Evolutionary conservation across 2,113 vertebrate species (phyloP).

Genomic region (Merops nubicus): DNA sequence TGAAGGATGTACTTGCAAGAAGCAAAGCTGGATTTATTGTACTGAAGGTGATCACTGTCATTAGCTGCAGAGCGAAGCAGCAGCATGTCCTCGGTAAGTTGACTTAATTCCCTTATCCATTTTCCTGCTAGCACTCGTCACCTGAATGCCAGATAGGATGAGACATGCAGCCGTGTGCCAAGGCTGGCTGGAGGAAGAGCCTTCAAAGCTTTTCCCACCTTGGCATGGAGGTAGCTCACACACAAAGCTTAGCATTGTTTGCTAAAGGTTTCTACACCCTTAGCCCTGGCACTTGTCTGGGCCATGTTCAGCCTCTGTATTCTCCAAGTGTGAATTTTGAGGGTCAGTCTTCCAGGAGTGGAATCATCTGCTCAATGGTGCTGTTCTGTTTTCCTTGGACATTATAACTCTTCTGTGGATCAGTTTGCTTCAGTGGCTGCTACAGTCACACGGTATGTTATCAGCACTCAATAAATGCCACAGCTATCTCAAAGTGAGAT

Average conservation of each 20-base stretch:
- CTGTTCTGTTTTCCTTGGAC: background rate
- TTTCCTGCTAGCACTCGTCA: background rate
- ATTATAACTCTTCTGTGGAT: background rate
- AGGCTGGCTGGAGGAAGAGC: background rate
- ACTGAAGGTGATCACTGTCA: background rate
- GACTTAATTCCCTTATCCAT: background rate
- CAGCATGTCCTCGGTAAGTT: background rate
- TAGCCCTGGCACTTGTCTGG: background rate
- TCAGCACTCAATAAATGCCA: background rate
- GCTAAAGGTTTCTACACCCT: background rate
- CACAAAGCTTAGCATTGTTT: background rate
- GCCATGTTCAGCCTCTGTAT: background rate
- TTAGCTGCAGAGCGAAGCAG: background rate
- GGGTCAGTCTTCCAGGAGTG: background rate
- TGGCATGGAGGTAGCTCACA: fast-evolving
- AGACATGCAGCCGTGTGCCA: background rate
- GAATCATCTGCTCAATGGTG: background rate
- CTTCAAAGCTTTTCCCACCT: background rate
- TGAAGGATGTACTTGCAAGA: background rate
- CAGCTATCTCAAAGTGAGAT: background rate
- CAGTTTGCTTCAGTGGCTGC: background rate
- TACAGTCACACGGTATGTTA: background rate
- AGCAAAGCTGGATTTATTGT: background rate
- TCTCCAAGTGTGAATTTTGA: background rate
- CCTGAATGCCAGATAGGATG: background rate